These are phyloP conservation scores for Pollenia labialis DNA, from an alignment of 2,888 invertebrate genomes.

Conservation along the genomic window DNA sequence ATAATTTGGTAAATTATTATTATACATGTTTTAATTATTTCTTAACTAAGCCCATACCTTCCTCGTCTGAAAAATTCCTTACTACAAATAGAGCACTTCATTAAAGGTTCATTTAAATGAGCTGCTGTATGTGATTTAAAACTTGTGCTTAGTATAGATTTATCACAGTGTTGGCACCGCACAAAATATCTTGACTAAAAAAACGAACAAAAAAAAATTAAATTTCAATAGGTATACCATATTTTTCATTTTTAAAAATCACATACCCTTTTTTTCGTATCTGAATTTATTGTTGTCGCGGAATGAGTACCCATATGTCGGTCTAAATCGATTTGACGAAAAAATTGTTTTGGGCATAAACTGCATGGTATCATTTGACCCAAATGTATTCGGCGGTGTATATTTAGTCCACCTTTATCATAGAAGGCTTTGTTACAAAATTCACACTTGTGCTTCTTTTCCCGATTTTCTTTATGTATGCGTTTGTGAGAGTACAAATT, in stretches of 20 bases:
- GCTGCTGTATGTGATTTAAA: conserved; percentile 59
- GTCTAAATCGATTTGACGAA: conserved; percentile 60
- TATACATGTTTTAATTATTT: no score
- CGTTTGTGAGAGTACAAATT: conserved; percentile 50
- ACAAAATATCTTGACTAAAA: conserved; percentile 58
- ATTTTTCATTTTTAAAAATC: no score
- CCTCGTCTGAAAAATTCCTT: conserved; percentile 57
- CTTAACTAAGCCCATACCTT: conserved; percentile 15
- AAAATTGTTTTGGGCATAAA: conserved; percentile 62
- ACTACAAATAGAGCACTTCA: conserved; percentile 57
- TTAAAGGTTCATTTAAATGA: conserved; percentile 61
- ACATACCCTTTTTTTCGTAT: conserved; percentile 51
- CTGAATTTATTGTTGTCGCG: conserved; percentile 42
- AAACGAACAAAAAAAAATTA: no score
- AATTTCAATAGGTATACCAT: no score
- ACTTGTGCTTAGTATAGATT: conserved; percentile 44
- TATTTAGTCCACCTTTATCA: conserved; percentile 55
- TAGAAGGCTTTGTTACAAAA: conserved; percentile 66
- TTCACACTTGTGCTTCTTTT: conserved; percentile 66
- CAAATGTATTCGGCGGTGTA: conserved; percentile 65
- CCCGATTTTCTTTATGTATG: conserved; percentile 64
- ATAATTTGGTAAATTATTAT: neutral
- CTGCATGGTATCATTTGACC: conserved; percentile 64
- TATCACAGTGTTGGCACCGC: conserved; percentile 60
- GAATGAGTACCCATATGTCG: conserved; percentile 64